Percentiles rank a stretch among this genome's conserved stretches.
Evolutionary conservation across 2,888 invertebrate species (phyloP).

Genomic region (Conomelus anceps): DNA sequence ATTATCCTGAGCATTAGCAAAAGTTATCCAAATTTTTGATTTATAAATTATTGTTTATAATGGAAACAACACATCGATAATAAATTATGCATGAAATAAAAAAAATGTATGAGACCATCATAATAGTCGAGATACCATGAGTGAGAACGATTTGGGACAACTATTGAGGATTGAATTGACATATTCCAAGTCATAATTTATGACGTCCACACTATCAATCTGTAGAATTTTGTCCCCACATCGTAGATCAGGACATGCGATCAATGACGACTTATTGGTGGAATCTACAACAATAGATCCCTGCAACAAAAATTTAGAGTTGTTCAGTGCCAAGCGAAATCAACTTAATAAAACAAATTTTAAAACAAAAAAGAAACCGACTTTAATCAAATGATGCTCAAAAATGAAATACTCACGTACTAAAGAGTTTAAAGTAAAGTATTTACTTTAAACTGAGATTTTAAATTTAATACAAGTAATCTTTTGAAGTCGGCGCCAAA

Average conservation of each 20-base stretch:
- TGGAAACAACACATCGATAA: neutral
- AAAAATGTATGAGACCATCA: neutral
- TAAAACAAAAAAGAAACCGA: neutral
- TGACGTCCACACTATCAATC: slow-evolving; percentile 3
- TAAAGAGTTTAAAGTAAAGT: no score
- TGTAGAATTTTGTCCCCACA: slow-evolving; percentile 17
- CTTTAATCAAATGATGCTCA: no score
- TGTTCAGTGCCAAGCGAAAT: neutral
- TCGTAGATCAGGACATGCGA: neutral
- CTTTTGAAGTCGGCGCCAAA: no score
- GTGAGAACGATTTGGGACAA: neutral
- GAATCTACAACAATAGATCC: neutral
- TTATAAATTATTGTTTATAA: neutral
- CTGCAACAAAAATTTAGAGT: neutral
- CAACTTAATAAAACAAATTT: neutral
- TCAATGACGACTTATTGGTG: neutral
- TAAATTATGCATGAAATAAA: neutral
- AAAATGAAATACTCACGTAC: no score
- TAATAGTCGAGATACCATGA: neutral
- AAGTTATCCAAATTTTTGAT: neutral
- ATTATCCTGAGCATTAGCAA: neutral
- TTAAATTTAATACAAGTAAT: no score
- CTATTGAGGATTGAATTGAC: neutral
- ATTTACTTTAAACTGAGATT: no score
- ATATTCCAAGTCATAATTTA: neutral